These are phyloP conservation scores for Azemiops feae DNA, from an alignment of 2,113 vertebrate species.

Conservation along the genomic window DNA sequence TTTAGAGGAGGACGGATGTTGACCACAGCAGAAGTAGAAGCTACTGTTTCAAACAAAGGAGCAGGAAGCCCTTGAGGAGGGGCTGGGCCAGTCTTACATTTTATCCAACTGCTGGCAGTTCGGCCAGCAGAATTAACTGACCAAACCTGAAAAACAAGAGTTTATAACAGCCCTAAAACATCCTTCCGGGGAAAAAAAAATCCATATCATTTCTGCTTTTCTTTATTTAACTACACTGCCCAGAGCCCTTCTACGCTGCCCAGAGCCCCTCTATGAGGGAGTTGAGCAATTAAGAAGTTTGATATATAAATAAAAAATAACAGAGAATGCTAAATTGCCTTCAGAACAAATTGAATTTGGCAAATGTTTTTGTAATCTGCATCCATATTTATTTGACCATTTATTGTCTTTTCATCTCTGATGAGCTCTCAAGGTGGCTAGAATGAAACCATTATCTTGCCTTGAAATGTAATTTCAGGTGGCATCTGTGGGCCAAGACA, in stretches of 20 bases:
- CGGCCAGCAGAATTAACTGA: conserved; percentile 83
- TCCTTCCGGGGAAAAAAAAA: background rate
- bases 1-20: conserved; percentile 76
- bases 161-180: background rate
- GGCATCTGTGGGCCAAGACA: background rate
- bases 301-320: background rate
- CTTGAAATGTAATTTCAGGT: background rate
- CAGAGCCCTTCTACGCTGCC: background rate
- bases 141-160: conserved; percentile 77
- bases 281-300: background rate
- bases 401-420: background rate
- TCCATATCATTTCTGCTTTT: background rate
- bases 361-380: background rate
- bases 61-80: conserved; percentile 81
- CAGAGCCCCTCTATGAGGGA: background rate
- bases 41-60: conserved; percentile 73
- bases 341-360: background rate
- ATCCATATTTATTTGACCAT: background rate
- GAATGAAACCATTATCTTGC: background rate
- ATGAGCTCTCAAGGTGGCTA: background rate
- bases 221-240: background rate
- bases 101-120: conserved; percentile 76
- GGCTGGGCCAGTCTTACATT: conserved; percentile 79
- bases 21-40: conserved; percentile 80
- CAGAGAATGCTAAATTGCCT: background rate